Conservation (phyloP, 2,797 vertebrate genomes). For the Picus viridis region DNA sequence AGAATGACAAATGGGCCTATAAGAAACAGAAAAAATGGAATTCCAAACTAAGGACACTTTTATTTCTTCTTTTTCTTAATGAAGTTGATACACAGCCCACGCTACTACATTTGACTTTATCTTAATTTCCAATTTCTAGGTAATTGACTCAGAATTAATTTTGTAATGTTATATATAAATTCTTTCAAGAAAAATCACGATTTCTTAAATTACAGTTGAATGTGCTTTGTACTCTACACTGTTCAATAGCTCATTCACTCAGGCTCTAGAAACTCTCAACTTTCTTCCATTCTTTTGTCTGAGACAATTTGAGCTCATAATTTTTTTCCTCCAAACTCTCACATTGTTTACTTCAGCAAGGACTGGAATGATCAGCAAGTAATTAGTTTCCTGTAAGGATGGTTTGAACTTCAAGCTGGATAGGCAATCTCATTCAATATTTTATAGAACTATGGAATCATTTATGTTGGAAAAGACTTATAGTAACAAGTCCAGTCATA, state of each 20-base stretch:
- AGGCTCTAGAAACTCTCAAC: not conserved
- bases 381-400: not conserved
- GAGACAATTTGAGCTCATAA: not conserved
- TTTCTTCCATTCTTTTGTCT: not conserved
- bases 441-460: no score
- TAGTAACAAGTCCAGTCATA: no score
- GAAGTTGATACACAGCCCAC: not conserved
- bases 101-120: not conserved
- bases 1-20: not conserved
- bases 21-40: not conserved
- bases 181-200: not conserved
- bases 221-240: not conserved
- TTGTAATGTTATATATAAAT: not conserved
- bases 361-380: not conserved
- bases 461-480: no score
- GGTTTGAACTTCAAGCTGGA: not conserved
- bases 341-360: not conserved
- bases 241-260: not conserved
- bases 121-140: not conserved
- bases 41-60: not conserved
- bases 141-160: not conserved
- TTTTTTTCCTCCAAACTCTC: not conserved
- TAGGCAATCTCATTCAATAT: not conserved
- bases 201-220: not conserved
- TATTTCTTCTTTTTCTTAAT: not conserved